Percentiles rank a stretch among this genome's conserved stretches.
Conservation (phyloP, 1,140 invertebrate species). For the Sycobia sp. region DNA sequence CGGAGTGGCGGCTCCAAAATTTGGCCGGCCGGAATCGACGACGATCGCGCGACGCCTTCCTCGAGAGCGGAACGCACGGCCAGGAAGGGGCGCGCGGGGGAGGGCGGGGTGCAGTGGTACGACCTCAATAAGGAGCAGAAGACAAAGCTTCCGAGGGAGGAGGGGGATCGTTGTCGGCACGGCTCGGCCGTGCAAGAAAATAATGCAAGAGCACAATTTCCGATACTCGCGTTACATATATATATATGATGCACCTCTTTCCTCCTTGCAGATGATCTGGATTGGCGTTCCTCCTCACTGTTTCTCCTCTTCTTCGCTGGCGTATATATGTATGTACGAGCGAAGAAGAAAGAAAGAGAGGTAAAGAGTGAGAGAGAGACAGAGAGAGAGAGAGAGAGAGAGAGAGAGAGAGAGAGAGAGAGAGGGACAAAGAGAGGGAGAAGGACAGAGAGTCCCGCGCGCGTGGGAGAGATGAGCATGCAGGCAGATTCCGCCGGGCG, state of each 20-base stretch:
- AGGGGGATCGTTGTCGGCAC: no score
- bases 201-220: slow-evolving; percentile 28
- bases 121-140: slow-evolving; percentile 16
- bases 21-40: neutral
- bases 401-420: neutral
- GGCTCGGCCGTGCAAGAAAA: slow-evolving; percentile 9
- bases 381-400: neutral
- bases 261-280: no score
- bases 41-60: neutral
- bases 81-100: neutral
- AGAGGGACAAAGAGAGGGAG: neutral
- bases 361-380: no score
- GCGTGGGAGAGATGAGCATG: slow-evolving; percentile 4
- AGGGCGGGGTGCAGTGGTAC: no score
- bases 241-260: no score
- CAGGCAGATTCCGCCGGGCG: neutral
- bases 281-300: neutral
- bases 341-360: no score
- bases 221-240: neutral
- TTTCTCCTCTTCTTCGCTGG: no score
- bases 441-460: neutral
- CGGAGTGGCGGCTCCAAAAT: no score
- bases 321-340: no score
- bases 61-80: neutral
- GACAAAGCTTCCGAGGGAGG: neutral